These are phyloP conservation scores for Propithecus deckenii DNA, from an alignment of 2,797 vertebrate species.

Conservation along the genomic window DNA sequence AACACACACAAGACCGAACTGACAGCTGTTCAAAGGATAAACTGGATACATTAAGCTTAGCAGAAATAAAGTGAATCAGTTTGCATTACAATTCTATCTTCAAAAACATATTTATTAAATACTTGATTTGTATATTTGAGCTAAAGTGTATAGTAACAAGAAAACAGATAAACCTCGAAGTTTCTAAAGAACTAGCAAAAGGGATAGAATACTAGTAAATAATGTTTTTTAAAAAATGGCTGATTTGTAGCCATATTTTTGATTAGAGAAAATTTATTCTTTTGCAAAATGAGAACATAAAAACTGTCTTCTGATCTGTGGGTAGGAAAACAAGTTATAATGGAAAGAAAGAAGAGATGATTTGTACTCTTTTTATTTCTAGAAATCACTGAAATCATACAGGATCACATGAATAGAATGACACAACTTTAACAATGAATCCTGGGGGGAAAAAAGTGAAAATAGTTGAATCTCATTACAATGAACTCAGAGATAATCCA, in stretches of 20 bases:
- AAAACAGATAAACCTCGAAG: neutral
- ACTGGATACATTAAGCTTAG: neutral
- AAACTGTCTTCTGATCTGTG: neutral
- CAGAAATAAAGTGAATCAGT: neutral
- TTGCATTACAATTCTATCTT: neutral
- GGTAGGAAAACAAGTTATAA: neutral
- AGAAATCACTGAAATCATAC: neutral
- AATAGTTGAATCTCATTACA: neutral
- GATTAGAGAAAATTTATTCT: neutral
- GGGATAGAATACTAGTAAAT: neutral
- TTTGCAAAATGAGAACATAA: neutral
- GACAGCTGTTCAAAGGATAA: neutral
- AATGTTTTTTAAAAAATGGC: neutral
- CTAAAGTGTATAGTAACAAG: neutral
- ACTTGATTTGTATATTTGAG: neutral
- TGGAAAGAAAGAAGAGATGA: neutral
- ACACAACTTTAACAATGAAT: neutral
- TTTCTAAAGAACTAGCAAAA: neutral
- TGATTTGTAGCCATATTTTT: constrained; percentile 35
- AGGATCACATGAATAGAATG: neutral
- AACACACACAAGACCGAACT: neutral
- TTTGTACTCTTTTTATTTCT: neutral
- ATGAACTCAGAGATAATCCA: neutral
- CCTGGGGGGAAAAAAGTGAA: neutral
- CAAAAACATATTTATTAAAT: neutral